Base-by-base conservation (phyloP, 2,888 invertebrate genomes). In the Zelleria hepariella region DNA sequence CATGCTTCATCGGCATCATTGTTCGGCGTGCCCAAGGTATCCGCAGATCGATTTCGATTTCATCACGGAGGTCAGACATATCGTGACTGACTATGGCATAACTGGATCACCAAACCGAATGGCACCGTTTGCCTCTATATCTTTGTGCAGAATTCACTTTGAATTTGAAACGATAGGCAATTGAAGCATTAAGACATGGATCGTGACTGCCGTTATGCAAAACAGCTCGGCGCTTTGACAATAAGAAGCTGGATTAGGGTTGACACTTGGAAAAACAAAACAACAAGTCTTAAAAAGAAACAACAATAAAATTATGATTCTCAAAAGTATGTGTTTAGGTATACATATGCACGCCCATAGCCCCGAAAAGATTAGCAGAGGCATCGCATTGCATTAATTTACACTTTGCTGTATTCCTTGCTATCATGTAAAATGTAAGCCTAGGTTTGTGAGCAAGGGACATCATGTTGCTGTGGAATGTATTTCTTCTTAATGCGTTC, bases 121-220 rank as follows among this genome's bases (percentile, higher is more conserved):
- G 73, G 73, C 75, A 79, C 74, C 74, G 73, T 80, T 80, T 77
- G 72, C 73, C 74, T 72, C 74, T 72, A 77, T 52, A 51, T 58
- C 72, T 77, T 78, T 75, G 73, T 70, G 71, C 69, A 63, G 64
- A 68, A 70, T 68, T 68, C 67, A 67, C 67, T 74, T 74, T 73
- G 70, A 72, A 74, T 75, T 74, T 68, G 73, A 74, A 81, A 77
- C 72, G 69, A 77, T 70, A 66, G 68, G 63, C 77, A 78, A 82
- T 80, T 75, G 80, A 76, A 76, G 71, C 75, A 75, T 80, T 81
- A 73, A 73, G 72, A 72, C 66, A 60, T 61, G 65, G 71, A 66
- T 86, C 86, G 87, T 86, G 86, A 83, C 75, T 65, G 68, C 63
- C 63, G 68, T 83, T 84, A 84, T 86, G 86, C 83, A 83, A 86